Base-by-base conservation (phyloP, 2,113 vertebrate species). In the Corythornis vintsioides region DNA sequence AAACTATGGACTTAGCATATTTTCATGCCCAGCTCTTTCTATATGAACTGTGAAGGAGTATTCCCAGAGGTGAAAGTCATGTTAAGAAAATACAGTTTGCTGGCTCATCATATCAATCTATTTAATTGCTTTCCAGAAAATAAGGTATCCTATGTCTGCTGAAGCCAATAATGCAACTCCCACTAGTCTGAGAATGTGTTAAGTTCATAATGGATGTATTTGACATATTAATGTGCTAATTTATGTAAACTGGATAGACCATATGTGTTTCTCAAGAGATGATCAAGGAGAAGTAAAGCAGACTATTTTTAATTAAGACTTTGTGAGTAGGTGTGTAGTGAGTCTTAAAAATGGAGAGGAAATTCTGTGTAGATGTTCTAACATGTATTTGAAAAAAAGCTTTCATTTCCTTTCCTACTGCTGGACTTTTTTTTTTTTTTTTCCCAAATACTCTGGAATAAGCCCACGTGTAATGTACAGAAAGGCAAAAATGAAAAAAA, bases 161-260 rank as follows among this genome's bases (percentile, higher is more conserved):
- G 71, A 52, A 87, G 71, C 80, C 29, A 90, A 35, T 78, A 75
- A 87, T 29, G 43, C 59, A 92, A 66, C n/a, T 93, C 33, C 60
- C 31, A 15, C 92, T 92, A 90, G 33, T 59, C 56, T 91, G 64
- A 70, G 45, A 61, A 56, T 26, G 43, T 83, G 59, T 63, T 73
- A 80, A 73, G 33, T 64, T 93, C 31, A 28, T 80, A 87, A 87
- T 35, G 76, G 52, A 80, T 85, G 64, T 60, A 43, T 87, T 75
- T 91, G 67, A 69, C 40, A 75, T 57, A 70, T 95, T 80, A 77
- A 56, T 83, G 66, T 83, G 70, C 26, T 95, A 84, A 93, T 87
- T 92, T 85, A 87, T 89, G 64, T 82, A 70, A 93, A 82, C 66
- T 72, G 31, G 20, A 40, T 43, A 70, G 63, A 28, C 19, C 8